Percentiles rank a stretch among this genome's conserved stretches.
Evolutionary conservation across 1,140 invertebrate species (phyloP).

Genomic region (Nomia melanderi): DNA sequence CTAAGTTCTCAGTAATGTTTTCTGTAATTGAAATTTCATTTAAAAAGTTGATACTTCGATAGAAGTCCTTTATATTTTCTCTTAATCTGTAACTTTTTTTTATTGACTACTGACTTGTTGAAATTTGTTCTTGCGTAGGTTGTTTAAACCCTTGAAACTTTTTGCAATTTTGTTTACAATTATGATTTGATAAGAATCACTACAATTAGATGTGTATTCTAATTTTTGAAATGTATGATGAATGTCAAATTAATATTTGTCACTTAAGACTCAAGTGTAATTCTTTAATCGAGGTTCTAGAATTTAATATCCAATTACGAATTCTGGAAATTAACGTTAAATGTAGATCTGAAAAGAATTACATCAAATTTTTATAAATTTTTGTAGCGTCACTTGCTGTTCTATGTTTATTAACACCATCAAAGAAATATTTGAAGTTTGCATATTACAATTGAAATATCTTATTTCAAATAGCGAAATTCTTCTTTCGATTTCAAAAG

Average conservation of each 20-base stretch:
- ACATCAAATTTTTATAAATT: constrained; percentile 2
- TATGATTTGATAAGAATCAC: neutral
- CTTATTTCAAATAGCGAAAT: neutral
- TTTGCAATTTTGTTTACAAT: constrained; percentile 1
- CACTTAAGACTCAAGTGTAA: neutral
- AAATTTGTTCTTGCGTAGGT: neutral
- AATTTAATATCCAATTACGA: constrained; percentile 1
- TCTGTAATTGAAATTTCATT: constrained; percentile 4
- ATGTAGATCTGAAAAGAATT: constrained; percentile 12
- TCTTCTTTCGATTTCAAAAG: neutral
- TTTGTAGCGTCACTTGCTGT: neutral
- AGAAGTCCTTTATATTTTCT: neutral
- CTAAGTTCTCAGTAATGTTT: constrained; percentile 9
- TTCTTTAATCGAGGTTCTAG: neutral
- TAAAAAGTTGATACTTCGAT: constrained; percentile 10
- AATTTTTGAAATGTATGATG: neutral
- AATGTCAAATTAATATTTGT: neutral
- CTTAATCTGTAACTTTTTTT: neutral
- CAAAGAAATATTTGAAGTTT: neutral
- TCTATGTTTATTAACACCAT: constrained; percentile 7
- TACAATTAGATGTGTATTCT: neutral
- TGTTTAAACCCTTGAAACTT: neutral
- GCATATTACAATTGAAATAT: constrained; percentile 13
- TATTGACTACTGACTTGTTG: neutral
- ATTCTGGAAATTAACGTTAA: neutral